Conservation (phyloP, 2,113 vertebrate genomes). For the Caranx melampygus region DNA sequence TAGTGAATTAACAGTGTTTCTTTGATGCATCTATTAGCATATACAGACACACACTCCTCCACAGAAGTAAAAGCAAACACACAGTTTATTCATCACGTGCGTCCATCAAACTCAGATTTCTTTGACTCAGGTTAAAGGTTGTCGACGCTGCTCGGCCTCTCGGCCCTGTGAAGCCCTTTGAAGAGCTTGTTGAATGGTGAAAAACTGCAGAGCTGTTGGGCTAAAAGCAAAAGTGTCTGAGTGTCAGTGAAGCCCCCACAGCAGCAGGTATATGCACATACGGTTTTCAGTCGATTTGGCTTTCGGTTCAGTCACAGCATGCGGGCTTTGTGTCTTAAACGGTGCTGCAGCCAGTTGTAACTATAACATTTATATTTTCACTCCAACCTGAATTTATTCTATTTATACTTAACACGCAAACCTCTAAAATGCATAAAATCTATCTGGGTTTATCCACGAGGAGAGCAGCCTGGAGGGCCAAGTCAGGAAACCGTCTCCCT, state of each 20-base stretch:
- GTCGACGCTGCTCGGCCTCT: too few species aligned
- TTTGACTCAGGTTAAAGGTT: neutral
- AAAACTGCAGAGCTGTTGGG: slow-evolving; percentile 25
- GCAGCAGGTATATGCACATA: neutral
- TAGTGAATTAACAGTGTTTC: too few species aligned
- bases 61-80: too few species aligned
- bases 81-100: too few species aligned
- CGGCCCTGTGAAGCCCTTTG: neutral
- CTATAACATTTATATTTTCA: neutral
- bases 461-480: slow-evolving; percentile 17
- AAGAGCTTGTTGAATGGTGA: neutral
- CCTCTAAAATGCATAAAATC: slow-evolving; percentile 14
- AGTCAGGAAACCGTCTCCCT: slow-evolving; percentile 30
- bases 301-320: neutral
- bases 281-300: slow-evolving; percentile 2
- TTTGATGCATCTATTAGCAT: too few species aligned
- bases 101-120: too few species aligned
- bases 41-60: too few species aligned
- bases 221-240: slow-evolving; percentile 22
- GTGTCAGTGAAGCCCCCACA: neutral
- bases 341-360: neutral
- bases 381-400: neutral
- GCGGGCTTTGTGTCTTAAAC: slow-evolving; percentile 6
- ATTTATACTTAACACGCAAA: slow-evolving; percentile 18
- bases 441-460: slow-evolving; percentile 22